Evolutionary conservation across 1,140 invertebrate species (phyloP), one percentile per base, ranked within the genome.

Genomic region (Diorhabda carinulata): DNA sequence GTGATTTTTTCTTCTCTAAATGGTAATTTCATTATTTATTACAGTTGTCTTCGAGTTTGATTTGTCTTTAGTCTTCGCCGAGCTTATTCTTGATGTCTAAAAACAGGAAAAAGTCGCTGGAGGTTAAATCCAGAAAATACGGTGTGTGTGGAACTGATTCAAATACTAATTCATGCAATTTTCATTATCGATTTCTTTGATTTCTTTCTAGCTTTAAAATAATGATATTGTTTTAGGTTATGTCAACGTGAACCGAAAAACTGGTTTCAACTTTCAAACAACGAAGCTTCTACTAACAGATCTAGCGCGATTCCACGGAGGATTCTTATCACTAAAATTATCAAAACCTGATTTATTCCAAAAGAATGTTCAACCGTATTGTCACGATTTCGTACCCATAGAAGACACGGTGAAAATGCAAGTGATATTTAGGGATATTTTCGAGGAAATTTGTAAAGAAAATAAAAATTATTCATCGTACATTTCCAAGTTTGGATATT

Each of bases 261-360:
- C 57, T n/a, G 57, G 57, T 57, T 57, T 57, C 7, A 25, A 57
- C 3, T 57, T 57, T 4, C 3, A 57, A n/a, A 25, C 57, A 3
- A 25, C 57, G 57, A 57, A 57, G 25, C 25, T n/a, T 3, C n/a
- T 57, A n/a, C 25, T 57, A 25, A 57, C n/a, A 57, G 47, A 68
- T 61, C 40, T 68, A 5, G 66, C 66, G 4, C 0, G 47, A 6
- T 52, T 68, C 6, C 66, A 68, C 56, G 66, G 43, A 8, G 43
- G 61, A 3, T 60, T 60, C 0, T 47, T 68, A n/a, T 58, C 66
- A 8, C n/a, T 68, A 42, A 68, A 62, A 41, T 45, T 68, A n/a
- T 61, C 61, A 43, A 68, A 9, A 9, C 61, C 61, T n/a, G 61
- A 63, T 6, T 8, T 8, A n/a, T 63, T 63, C 6, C 42, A 63